phyloP scores from a whole-genome alignment of 2,797 vertebrate genomes.

The Pampus argenteus region DNA sequence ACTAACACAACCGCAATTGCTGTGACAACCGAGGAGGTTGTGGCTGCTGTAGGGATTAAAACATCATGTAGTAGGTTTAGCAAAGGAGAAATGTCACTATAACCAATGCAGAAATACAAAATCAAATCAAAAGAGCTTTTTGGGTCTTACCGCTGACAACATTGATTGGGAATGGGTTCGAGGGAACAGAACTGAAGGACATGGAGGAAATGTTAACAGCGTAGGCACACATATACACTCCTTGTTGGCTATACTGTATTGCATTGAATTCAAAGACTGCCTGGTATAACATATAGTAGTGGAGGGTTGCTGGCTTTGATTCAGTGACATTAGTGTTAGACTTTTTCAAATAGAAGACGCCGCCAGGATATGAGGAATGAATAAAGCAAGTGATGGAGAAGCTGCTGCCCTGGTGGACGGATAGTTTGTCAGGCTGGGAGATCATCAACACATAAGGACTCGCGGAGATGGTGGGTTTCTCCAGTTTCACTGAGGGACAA shows the following conservation, averaged over 20 bases:
- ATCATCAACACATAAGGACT: conserved; percentile 64
- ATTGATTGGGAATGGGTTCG: conserved; percentile 63
- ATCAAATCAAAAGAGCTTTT: not conserved
- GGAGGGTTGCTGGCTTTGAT: conserved; percentile 44
- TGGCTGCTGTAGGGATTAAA: conserved; percentile 42
- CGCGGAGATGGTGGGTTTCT: conserved; percentile 74
- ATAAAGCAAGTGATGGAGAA: conserved; percentile 79
- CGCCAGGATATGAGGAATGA: conserved; percentile 65
- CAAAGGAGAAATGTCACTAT: not conserved
- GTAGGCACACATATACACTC: conserved; percentile 77
- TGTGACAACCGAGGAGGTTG: conserved; percentile 45
- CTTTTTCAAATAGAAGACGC: conserved; percentile 71
- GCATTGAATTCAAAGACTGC: conserved; percentile 72
- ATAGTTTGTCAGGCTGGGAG: conserved; percentile 67
- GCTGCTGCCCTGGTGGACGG: conserved; percentile 65
- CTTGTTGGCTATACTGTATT: conserved; percentile 62
- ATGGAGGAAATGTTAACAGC: conserved; percentile 70
- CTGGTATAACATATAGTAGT: conserved; percentile 67
- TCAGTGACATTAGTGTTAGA: conserved; percentile 27
- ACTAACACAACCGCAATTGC: conserved; percentile 53
- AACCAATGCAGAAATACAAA: not conserved
- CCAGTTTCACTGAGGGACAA: conserved; percentile 71
- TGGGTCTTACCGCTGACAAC: conserved; percentile 59
- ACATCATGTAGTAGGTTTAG: not conserved
- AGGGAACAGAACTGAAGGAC: conserved; percentile 66